Percentiles rank a stretch among this genome's conserved stretches.
These are phyloP conservation scores for Sebastes wilsoni DNA, from an alignment of 2,797 vertebrate species.

Conservation along the genomic window DNA sequence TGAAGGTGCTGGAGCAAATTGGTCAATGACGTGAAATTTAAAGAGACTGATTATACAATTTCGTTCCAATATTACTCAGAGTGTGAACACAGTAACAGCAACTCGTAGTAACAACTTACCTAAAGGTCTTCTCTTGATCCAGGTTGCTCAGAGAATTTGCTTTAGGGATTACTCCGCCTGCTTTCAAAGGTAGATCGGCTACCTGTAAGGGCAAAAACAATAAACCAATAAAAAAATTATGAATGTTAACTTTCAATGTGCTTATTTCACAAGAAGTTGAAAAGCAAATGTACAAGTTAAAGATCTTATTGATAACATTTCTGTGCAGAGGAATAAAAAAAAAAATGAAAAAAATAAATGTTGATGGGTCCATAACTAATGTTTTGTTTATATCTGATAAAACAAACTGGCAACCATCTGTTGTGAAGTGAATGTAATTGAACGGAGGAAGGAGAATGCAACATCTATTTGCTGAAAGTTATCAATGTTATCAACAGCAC, in stretches of 20 bases:
- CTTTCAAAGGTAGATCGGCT: constrained; percentile 89
- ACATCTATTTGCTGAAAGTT: no score
- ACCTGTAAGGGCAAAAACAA: constrained; percentile 74
- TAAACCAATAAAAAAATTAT: background rate
- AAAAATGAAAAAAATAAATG: fast-evolving
- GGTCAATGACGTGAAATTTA: background rate
- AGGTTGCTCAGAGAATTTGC: constrained; percentile 90
- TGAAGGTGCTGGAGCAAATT: background rate
- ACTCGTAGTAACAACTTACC: constrained; percentile 76
- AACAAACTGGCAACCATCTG: no score
- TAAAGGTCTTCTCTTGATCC: constrained; percentile 94
- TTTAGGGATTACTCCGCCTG: constrained; percentile 88
- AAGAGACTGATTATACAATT: background rate
- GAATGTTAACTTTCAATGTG: background rate
- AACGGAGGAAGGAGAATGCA: no score
- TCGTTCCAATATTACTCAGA: background rate
- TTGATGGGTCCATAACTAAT: no score
- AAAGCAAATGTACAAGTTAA: background rate
- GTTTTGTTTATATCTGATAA: no score
- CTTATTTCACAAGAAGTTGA: background rate
- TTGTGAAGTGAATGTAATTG: no score
- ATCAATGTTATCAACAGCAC: no score
- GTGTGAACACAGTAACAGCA: background rate
- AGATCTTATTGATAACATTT: no score
- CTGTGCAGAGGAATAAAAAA: no score